phyloP scores from a whole-genome alignment of 2,888 invertebrate genomes.

The Trissolcus japonicus region DNA sequence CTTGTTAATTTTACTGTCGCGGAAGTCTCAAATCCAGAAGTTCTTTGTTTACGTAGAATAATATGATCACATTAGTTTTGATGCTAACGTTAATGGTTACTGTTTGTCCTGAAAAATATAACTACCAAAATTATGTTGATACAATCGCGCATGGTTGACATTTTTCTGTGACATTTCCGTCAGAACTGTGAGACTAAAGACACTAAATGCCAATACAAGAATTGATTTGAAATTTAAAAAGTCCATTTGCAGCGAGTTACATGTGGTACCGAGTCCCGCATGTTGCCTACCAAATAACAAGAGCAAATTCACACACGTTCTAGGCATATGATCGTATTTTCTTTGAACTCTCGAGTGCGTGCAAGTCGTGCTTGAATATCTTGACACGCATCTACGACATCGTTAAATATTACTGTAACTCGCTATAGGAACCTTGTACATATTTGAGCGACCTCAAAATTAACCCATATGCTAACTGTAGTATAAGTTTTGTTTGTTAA shows the following conservation, averaged over 20 bases:
- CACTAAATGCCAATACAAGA: no score
- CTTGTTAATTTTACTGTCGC: not conserved
- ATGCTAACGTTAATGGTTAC: no score
- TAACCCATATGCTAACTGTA: slow-evolving; percentile 37
- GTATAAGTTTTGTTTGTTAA: slow-evolving; percentile 23
- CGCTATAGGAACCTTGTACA: slow-evolving; percentile 39
- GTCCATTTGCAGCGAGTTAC: slow-evolving; percentile 2
- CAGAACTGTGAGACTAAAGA: no score
- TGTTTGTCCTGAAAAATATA: not conserved
- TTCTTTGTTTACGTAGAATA: not conserved
- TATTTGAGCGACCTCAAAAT: slow-evolving; percentile 46
- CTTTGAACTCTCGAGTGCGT: slow-evolving; percentile 38
- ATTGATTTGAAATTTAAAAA: no score
- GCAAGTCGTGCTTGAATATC: slow-evolving; percentile 47
- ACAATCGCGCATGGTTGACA: no score
- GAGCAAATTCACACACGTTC: slow-evolving; percentile 46
- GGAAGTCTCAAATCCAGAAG: not conserved
- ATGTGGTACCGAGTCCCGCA: slow-evolving; percentile 43
- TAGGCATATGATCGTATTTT: slow-evolving; percentile 41
- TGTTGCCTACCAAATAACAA: slow-evolving; percentile 47
- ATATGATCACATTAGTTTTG: no score
- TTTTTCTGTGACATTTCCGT: no score
- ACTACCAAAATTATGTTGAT: not conserved
- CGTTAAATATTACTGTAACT: slow-evolving; percentile 53
- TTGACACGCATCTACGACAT: slow-evolving; percentile 43